These are phyloP conservation scores for Orchesella cincta DNA, from an alignment of 1,140 invertebrate genomes.

Conservation along the genomic window DNA sequence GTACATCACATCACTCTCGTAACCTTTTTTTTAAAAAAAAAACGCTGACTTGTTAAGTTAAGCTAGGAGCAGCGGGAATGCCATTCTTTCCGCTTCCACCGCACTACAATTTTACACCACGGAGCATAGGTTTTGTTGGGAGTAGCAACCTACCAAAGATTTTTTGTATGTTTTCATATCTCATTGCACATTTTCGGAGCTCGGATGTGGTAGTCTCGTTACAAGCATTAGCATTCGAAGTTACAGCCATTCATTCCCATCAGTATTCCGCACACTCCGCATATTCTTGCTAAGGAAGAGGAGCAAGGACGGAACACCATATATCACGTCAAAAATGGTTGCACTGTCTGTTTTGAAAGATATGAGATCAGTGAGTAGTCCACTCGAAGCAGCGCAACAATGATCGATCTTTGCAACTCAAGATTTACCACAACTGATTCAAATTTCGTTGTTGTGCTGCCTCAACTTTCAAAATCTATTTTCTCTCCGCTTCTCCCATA, in stretches of 20 bases:
- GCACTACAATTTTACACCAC: too few species aligned
- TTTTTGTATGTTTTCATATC: too few species aligned
- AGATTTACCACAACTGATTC: constrained; percentile 12
- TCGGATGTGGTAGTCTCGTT: neutral
- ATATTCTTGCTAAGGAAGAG: neutral
- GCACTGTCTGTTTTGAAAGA: neutral
- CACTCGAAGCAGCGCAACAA: neutral
- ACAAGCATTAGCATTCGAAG: neutral
- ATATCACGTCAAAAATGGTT: constrained; percentile 12
- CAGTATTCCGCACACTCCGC: constrained; percentile 5
- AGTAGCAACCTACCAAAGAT: too few species aligned
- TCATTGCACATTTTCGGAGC: neutral
- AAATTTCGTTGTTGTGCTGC: constrained; percentile 4
- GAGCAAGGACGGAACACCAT: constrained; percentile 1
- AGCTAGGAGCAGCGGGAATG: too few species aligned
- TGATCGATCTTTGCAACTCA: constrained; percentile 10
- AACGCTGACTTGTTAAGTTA: too few species aligned
- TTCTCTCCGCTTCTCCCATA: neutral
- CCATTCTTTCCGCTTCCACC: too few species aligned
- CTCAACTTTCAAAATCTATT: neutral
- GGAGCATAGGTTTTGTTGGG: too few species aligned
- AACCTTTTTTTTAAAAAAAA: too few species aligned
- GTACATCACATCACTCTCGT: too few species aligned
- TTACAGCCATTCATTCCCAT: neutral
- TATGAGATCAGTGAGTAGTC: constrained; percentile 8